Conservation (phyloP, 2,888 invertebrate species). For the Cephus spinipes region DNA sequence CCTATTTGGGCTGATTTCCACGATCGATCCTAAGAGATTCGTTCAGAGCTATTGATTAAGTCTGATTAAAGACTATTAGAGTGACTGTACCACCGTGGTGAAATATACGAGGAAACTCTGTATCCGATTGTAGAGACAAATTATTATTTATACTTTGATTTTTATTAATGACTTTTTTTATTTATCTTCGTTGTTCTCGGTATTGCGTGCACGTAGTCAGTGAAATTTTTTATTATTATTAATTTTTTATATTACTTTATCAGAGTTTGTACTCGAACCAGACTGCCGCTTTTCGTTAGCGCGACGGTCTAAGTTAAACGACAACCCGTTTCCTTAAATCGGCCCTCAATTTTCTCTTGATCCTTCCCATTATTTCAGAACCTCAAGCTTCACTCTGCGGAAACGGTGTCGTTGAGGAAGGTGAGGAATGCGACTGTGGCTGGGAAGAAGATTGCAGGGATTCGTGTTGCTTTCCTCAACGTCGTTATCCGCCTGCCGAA, state of each 20-base stretch:
- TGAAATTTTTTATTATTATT: neutral
- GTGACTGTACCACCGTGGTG: neutral
- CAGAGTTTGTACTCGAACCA: neutral
- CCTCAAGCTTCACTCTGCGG: slow-evolving; percentile 96
- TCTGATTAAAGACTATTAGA: neutral
- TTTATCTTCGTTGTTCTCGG: neutral
- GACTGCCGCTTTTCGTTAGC: neutral
- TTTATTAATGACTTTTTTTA: neutral
- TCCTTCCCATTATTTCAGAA: slow-evolving; percentile 70
- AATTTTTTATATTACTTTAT: neutral
- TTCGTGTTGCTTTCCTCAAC: slow-evolving; percentile 92
- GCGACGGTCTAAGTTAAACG: neutral
- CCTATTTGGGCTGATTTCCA: neutral
- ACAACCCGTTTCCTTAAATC: neutral
- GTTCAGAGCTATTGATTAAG: neutral
- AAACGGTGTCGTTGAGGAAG: slow-evolving; percentile 96
- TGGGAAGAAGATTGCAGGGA: slow-evolving; percentile 97
- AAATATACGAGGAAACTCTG: neutral
- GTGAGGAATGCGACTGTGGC: slow-evolving; percentile 99
- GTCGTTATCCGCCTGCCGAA: slow-evolving; percentile 79
- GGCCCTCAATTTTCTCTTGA: neutral
- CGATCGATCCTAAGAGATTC: neutral
- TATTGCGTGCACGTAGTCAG: neutral
- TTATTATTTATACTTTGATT: neutral
- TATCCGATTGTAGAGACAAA: neutral